Conservation (phyloP, 2,113 vertebrate species). For the Albula goreensis region DNA sequence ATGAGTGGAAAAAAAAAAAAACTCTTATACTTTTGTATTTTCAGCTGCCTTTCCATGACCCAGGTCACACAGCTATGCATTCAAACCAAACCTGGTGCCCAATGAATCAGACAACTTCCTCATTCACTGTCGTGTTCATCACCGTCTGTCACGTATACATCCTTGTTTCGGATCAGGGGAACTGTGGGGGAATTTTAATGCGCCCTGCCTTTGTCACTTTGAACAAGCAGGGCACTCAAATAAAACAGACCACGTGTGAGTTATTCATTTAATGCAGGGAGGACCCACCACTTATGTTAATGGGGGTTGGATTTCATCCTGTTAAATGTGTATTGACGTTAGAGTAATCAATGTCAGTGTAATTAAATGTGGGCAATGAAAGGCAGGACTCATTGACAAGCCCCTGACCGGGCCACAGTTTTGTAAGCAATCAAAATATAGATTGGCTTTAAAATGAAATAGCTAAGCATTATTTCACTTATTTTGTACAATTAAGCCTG, state of each 20-base stretch:
- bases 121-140: not conserved
- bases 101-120: not conserved
- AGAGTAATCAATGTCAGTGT: conserved; percentile 28
- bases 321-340: conserved; percentile 27
- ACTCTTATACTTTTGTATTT: not conserved
- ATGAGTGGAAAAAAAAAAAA: not conserved
- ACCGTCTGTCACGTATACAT: not conserved
- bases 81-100: not conserved
- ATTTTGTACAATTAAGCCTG: conserved; percentile 5
- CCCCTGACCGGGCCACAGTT: not conserved
- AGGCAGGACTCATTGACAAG: conserved; percentile 12
- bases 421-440: conserved; percentile 25
- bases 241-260: not conserved
- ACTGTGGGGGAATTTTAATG: conserved; percentile 2
- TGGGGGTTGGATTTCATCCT: conserved; percentile 12
- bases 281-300: conserved; percentile 1
- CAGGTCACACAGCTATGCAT: not conserved
- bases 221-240: conserved; percentile 1
- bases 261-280: conserved; percentile 16
- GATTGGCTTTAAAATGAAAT: conserved; percentile 28
- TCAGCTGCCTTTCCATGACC: too few relatives aligned
- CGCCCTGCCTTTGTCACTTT: not conserved
- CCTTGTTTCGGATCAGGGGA: not conserved
- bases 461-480: conserved; percentile 26
- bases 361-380: conserved; percentile 31